Conservation (phyloP, 2,888 invertebrate genomes). For the Hypselothyrea guttata region DNA sequence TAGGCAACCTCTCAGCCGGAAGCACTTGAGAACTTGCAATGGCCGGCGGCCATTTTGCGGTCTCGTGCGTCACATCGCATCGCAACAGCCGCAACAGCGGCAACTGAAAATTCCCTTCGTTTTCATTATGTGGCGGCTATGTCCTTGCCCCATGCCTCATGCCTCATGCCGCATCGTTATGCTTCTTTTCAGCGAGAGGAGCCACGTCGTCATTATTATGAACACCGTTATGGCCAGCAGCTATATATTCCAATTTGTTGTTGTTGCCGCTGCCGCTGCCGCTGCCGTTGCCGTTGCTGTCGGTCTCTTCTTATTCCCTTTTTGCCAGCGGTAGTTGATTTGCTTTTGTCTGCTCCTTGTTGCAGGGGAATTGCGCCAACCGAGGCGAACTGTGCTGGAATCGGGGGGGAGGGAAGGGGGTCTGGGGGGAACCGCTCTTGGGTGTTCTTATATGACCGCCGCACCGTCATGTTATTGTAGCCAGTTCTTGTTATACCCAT, state of each 20-base stretch:
- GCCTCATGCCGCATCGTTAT: slow-evolving; percentile 2
- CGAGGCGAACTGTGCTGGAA: background rate
- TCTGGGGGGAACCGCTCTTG: slow-evolving; percentile 31
- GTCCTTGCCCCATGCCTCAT: slow-evolving; percentile 54
- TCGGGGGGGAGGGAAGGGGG: background rate
- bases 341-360: slow-evolving; percentile 65
- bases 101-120: slow-evolving; percentile 76
- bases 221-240: slow-evolving; percentile 72
- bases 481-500: slow-evolving; percentile 42
- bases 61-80: slow-evolving; percentile 74
- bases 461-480: slow-evolving; percentile 58
- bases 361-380: background rate
- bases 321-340: slow-evolving; percentile 72
- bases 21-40: slow-evolving; percentile 77
- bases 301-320: slow-evolving; percentile 52
- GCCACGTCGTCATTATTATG: slow-evolving; percentile 78
- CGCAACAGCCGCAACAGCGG: slow-evolving; percentile 33
- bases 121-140: slow-evolving; percentile 78
- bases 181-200: slow-evolving; percentile 68
- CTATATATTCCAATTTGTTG: slow-evolving; percentile 77
- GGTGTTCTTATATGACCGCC: slow-evolving; percentile 76
- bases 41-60: slow-evolving; percentile 70
- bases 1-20: slow-evolving; percentile 76
- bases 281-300: slow-evolving; percentile 20
- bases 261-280: slow-evolving; percentile 47